Evolutionary conservation across 2,888 invertebrate genomes (phyloP).

Genomic region (Crepidodera aurea): DNA sequence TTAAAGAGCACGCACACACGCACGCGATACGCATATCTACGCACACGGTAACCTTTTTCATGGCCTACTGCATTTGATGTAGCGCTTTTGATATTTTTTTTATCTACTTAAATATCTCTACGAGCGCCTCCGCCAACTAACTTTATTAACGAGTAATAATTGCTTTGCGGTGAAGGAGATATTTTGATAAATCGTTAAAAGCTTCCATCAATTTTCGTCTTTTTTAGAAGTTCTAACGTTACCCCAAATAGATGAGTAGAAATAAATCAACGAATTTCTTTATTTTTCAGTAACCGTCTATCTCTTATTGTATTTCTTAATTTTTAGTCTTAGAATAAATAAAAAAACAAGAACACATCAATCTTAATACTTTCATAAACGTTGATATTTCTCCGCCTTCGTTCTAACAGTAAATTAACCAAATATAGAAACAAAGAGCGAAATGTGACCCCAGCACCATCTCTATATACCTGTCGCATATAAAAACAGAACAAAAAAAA

Average conservation of each 20-base stretch:
- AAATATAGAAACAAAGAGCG: constrained; percentile 18
- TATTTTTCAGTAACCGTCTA: neutral
- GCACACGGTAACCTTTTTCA: constrained; percentile 24
- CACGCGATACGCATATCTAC: constrained; percentile 43
- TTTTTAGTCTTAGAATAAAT: neutral
- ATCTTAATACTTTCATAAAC: neutral
- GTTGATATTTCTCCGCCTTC: neutral
- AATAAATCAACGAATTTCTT: neutral
- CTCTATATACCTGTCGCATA: constrained; percentile 18
- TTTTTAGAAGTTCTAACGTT: neutral
- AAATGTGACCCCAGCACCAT: constrained; percentile 10
- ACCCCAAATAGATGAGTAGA: neutral
- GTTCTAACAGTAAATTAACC: constrained; percentile 23
- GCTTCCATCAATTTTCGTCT: too few relatives aligned
- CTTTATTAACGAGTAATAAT: too few relatives aligned
- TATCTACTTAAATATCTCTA: neutral
- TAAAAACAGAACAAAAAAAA: constrained; percentile 20
- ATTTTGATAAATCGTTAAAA: too few relatives aligned
- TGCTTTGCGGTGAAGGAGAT: too few relatives aligned
- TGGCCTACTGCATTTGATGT: constrained; percentile 13
- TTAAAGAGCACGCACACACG: constrained; percentile 46
- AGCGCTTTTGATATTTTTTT: neutral
- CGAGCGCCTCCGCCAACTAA: neutral
- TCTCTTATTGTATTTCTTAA: neutral
- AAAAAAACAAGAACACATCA: neutral